Evolutionary conservation across 2,797 vertebrate species (phyloP).

Genomic region (Orestias chungarensis): DNA sequence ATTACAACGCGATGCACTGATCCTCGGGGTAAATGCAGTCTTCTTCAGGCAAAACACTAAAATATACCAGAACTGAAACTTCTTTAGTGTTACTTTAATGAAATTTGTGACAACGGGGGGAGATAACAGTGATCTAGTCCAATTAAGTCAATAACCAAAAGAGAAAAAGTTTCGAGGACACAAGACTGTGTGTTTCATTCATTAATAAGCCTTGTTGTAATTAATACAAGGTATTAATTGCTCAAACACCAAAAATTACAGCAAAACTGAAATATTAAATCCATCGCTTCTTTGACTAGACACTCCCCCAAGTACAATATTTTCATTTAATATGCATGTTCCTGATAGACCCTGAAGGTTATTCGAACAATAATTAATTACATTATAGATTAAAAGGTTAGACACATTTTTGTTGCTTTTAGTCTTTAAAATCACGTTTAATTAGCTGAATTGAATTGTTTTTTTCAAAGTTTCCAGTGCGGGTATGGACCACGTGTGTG

Average conservation of each 20-base stretch:
- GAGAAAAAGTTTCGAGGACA: background rate
- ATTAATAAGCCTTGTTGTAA: background rate
- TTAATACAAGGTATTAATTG: background rate
- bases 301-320: background rate
- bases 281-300: background rate
- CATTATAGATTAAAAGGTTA: background rate
- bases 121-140: background rate
- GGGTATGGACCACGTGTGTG: too few species aligned
- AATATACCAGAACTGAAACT: too few species aligned
- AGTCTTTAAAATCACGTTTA: background rate
- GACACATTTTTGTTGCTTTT: background rate
- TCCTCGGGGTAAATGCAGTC: too few species aligned
- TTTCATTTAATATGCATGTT: background rate
- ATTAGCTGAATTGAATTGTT: background rate
- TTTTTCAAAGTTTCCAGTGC: background rate
- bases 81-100: too few species aligned
- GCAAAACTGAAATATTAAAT: background rate
- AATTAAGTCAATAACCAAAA: background rate
- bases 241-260: background rate
- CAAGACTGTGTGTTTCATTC: background rate
- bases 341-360: background rate
- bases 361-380: background rate
- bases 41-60: too few species aligned
- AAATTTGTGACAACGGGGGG: background rate
- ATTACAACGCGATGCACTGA: too few species aligned